A percentile compares a stretch with the other conserved stretches of the same genome.
These are phyloP conservation scores for Dicyrtoma fusca DNA, from an alignment of 2,888 invertebrate species.

Conservation along the genomic window DNA sequence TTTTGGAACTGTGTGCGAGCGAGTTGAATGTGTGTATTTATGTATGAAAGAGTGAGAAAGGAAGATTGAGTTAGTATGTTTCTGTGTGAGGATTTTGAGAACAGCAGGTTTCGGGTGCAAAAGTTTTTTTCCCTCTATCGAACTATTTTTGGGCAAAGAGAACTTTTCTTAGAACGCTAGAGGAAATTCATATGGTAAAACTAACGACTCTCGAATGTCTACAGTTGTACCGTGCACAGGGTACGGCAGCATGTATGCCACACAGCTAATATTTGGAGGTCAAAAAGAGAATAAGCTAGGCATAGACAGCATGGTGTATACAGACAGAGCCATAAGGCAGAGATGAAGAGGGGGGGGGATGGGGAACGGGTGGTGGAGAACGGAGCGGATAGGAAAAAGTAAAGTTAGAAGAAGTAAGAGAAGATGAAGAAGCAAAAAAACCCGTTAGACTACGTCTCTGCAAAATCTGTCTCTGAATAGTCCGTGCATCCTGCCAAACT, in stretches of 20 bases:
- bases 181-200: conserved; percentile 31
- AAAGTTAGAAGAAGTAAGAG: conserved; percentile 1
- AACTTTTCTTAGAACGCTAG: conserved; percentile 47
- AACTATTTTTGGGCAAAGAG: conserved; percentile 54
- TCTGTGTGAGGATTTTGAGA: conserved; percentile 20
- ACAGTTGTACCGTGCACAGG: neutral
- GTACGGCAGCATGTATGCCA: neutral
- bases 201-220: conserved; percentile 35
- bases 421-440: conserved; percentile 8
- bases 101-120: conserved; percentile 52
- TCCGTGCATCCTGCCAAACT: conserved; percentile 27
- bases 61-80: neutral
- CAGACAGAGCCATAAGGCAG: neutral
- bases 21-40: neutral
- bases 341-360: conserved; percentile 13
- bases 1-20: too few species aligned
- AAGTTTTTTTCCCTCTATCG: conserved; percentile 38
- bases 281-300: conserved; percentile 9
- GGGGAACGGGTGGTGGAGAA: neutral
- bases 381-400: neutral
- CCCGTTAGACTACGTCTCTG: conserved; percentile 13
- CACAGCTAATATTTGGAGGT: conserved; percentile 21
- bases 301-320: neutral
- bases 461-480: conserved; percentile 10
- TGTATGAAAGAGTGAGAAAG: conserved; percentile 14